A percentile compares a stretch with the other conserved stretches of the same genome.
These are phyloP conservation scores for Rhabdomys pumilio DNA, from an alignment of 2,797 vertebrate species.

Conservation along the genomic window DNA sequence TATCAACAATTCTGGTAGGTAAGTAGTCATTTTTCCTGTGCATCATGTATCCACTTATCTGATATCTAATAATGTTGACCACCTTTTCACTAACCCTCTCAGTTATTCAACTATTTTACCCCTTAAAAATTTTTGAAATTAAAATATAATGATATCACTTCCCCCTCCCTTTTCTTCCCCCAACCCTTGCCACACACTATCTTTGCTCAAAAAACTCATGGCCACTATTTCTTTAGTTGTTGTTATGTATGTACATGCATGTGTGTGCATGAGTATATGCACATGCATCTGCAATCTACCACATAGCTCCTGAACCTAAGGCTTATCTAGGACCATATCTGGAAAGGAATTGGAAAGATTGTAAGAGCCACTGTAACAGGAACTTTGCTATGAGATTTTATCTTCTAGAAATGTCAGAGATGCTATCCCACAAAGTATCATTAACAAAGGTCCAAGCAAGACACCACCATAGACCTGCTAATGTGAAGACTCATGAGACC, in stretches of 20 bases:
- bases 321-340: background rate
- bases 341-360: background rate
- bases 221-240: background rate
- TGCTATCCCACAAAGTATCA: background rate
- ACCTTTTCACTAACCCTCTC: background rate
- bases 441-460: background rate
- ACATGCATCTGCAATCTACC: background rate
- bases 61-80: background rate
- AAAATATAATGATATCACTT: background rate
- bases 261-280: background rate
- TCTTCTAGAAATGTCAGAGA: background rate
- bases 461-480: background rate
- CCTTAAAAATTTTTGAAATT: background rate
- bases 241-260: too few species aligned
- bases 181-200: background rate
- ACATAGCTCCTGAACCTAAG: background rate
- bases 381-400: background rate
- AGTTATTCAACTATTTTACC: slow-evolving; percentile 21
- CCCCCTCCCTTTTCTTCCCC: background rate
- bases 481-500: background rate
- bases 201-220: background rate
- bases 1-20: background rate
- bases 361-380: background rate
- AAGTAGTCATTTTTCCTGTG: background rate
- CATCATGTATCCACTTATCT: background rate